A percentile compares a stretch with the other conserved stretches of the same genome.
These are phyloP conservation scores for Phoeniculus purpureus DNA, from an alignment of 2,797 vertebrate genomes.

Conservation along the genomic window DNA sequence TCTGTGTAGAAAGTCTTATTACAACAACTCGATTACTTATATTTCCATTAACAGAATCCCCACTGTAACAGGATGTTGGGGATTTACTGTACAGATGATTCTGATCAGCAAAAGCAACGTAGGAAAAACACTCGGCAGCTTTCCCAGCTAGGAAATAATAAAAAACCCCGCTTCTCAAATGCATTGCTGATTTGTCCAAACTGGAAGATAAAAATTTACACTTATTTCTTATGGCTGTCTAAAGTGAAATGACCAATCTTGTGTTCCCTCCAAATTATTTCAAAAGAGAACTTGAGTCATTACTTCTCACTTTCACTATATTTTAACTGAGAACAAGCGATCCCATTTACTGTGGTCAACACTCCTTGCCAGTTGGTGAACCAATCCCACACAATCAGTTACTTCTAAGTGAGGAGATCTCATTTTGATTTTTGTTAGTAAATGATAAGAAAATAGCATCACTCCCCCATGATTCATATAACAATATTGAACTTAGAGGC, in stretches of 20 bases:
- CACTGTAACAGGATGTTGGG: not conserved
- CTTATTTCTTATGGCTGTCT: not conserved
- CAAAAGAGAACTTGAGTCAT: not conserved
- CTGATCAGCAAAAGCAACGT: not conserved
- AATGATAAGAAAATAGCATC: not conserved
- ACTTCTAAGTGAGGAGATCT: not conserved
- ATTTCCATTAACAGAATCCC: not conserved
- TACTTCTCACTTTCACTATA: not conserved
- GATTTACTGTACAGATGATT: not conserved
- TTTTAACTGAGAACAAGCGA: not conserved
- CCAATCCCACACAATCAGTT: not conserved
- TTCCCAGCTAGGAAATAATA: not conserved
- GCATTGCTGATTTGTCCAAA: not conserved
- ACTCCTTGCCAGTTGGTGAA: not conserved
- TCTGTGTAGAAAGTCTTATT: not conserved
- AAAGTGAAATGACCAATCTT: not conserved
- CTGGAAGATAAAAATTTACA: not conserved
- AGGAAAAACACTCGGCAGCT: not conserved
- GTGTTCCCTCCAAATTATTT: not conserved
- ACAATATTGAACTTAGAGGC: not conserved
- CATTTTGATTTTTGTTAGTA: not conserved
- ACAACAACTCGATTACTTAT: not conserved
- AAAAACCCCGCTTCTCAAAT: not conserved
- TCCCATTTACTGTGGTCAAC: not conserved
- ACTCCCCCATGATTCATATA: not conserved